Conservation (phyloP, 2,797 vertebrate species). For the Distichodus sexfasciatus region DNA sequence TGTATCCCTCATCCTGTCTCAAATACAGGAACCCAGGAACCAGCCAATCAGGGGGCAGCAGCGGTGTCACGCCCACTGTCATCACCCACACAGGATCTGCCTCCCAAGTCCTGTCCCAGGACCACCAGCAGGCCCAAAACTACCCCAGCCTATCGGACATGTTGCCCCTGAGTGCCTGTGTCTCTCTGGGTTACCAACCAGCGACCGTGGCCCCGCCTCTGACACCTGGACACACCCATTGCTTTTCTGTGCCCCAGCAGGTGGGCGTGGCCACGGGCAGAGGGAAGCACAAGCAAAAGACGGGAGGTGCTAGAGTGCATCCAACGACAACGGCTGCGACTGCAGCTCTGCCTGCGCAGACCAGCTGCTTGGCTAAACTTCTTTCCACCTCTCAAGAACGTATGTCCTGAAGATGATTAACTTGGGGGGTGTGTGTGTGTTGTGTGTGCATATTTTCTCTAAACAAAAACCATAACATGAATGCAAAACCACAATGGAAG, state of each 20-base stretch:
- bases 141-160: constrained; percentile 59
- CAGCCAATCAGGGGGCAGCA: constrained; percentile 40
- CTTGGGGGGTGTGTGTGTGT: neutral
- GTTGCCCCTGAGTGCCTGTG: constrained; percentile 56
- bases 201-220: constrained; percentile 47
- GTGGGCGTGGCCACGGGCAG: constrained; percentile 42
- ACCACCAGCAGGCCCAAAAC: constrained; percentile 43
- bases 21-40: constrained; percentile 69
- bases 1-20: constrained; percentile 61
- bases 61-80: constrained; percentile 56
- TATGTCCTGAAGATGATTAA: constrained; percentile 50
- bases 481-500: too few relatives aligned
- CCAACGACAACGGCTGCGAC: constrained; percentile 26
- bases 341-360: constrained; percentile 48
- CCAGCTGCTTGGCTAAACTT: constrained; percentile 81
- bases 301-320: constrained; percentile 49
- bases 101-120: constrained; percentile 40
- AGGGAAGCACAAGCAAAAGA: constrained; percentile 71
- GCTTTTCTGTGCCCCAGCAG: constrained; percentile 67
- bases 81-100: constrained; percentile 70
- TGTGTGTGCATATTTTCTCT: too few relatives aligned
- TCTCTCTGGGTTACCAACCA: constrained; percentile 58
- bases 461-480: too few relatives aligned
- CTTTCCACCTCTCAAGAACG: constrained; percentile 69
- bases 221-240: constrained; percentile 50